Evolutionary conservation across 2,888 invertebrate genomes (phyloP).

Genomic region (Serrognathus titanus): DNA sequence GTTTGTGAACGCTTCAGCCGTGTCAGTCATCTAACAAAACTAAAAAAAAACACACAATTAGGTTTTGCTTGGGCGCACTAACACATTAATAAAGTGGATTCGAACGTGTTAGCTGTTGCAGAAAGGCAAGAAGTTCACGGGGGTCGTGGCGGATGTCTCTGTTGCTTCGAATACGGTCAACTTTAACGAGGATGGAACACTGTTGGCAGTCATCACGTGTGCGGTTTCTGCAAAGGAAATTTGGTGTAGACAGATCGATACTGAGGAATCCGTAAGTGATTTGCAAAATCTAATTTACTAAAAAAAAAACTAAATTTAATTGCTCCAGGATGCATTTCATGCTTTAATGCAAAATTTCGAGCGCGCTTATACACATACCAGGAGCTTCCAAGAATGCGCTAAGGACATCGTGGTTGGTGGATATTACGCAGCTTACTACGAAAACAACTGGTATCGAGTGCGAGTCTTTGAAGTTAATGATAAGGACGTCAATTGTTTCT

Average conservation of each 20-base stretch:
- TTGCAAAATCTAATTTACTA: background rate
- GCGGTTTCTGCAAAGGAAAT: conserved; percentile 50
- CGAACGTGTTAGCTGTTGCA: conserved; percentile 39
- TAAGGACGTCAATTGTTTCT: conserved; percentile 53
- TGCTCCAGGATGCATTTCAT: conserved; percentile 43
- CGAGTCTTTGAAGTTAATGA: conserved; percentile 31
- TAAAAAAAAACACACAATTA: background rate
- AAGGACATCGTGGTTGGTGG: conserved; percentile 37
- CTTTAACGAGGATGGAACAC: conserved; percentile 43
- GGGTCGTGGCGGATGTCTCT: conserved; percentile 33
- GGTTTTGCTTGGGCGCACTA: background rate
- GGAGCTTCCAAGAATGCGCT: conserved; percentile 14
- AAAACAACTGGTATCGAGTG: conserved; percentile 47
- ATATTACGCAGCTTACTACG: conserved; percentile 49
- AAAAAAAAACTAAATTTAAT: background rate
- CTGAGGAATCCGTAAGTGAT: conserved; percentile 50
- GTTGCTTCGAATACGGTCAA: conserved; percentile 43
- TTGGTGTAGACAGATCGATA: conserved; percentile 53
- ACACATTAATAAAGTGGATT: background rate
- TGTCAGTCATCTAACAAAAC: background rate
- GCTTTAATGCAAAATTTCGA: conserved; percentile 46
- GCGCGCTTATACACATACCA: conserved; percentile 38
- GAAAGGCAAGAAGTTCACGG: conserved; percentile 33
- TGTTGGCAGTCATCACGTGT: conserved; percentile 48
- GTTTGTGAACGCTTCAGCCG: background rate